Evolutionary conservation across 2,888 invertebrate genomes (phyloP).

Genomic region (Amaurobius ferox): DNA sequence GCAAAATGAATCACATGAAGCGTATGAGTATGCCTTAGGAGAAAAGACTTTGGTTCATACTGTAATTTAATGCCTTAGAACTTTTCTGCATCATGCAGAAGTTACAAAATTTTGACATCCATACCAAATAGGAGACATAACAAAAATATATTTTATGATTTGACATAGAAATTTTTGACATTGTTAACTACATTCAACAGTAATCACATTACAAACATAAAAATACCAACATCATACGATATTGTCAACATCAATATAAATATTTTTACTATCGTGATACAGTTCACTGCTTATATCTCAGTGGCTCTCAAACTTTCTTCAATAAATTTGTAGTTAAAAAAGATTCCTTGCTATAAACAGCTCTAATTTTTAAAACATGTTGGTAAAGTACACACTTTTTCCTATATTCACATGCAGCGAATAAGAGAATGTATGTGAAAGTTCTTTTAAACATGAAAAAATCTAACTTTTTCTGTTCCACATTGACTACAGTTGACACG

Average conservation of each 20-base stretch:
- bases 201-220: neutral
- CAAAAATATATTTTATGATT: neutral
- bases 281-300: neutral
- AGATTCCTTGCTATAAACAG: too few species aligned
- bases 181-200: neutral
- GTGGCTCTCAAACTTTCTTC: neutral
- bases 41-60: neutral
- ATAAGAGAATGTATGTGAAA: too few species aligned
- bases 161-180: neutral
- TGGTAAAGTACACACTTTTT: too few species aligned
- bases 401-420: too few species aligned
- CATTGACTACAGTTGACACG: too few species aligned
- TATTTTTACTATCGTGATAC: neutral
- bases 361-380: too few species aligned
- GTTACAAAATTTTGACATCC: neutral
- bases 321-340: too few species aligned
- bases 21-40: neutral
- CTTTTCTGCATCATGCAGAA: neutral
- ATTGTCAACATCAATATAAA: neutral
- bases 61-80: neutral
- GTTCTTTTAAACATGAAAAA: too few species aligned
- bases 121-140: neutral
- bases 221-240: neutral
- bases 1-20: slow-evolving; percentile 16
- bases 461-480: too few species aligned